These are phyloP conservation scores for Drosophila quadrilineata DNA, from an alignment of 1,140 invertebrate species.

Conservation along the genomic window DNA sequence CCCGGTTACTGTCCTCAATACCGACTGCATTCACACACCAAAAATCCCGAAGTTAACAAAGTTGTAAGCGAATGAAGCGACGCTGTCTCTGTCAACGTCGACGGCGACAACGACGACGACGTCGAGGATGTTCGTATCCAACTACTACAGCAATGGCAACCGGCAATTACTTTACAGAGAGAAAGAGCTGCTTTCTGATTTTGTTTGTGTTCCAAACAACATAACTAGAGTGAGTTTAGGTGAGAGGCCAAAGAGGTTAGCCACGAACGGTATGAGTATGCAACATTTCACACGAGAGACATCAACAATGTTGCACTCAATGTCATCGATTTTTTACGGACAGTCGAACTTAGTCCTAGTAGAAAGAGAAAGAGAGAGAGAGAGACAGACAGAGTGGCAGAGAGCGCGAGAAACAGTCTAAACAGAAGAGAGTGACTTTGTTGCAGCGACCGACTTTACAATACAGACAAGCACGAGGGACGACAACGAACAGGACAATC, in stretches of 20 bases:
- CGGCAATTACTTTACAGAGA: background rate
- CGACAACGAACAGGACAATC: conserved; percentile 10
- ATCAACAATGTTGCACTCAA: conserved; percentile 79
- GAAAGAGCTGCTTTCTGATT: conserved; percentile 38
- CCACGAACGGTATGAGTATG: conserved; percentile 20
- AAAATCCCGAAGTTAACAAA: conserved; percentile 73
- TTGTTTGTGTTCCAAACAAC: conserved; percentile 63
- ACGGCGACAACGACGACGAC: background rate
- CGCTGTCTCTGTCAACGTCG: background rate
- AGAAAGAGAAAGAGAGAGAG: conserved; percentile 29
- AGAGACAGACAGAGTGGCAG: background rate
- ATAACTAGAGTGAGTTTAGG: too few species aligned
- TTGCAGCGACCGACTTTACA: conserved; percentile 74
- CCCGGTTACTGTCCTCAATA: conserved; percentile 80
- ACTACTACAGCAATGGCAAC: too few species aligned
- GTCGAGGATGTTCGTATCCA: too few species aligned
- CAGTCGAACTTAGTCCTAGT: conserved; percentile 38
- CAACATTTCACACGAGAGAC: conserved; percentile 38
- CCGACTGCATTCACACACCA: conserved; percentile 67
- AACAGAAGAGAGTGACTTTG: conserved; percentile 68
- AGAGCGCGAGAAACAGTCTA: background rate
- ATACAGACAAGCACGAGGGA: conserved; percentile 53
- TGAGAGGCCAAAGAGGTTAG: conserved; percentile 10
- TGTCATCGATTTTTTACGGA: conserved; percentile 75
- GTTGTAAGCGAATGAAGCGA: conserved; percentile 56